These are phyloP conservation scores for Cartodere bifasciata DNA, from an alignment of 2,888 invertebrate genomes.

Conservation along the genomic window DNA sequence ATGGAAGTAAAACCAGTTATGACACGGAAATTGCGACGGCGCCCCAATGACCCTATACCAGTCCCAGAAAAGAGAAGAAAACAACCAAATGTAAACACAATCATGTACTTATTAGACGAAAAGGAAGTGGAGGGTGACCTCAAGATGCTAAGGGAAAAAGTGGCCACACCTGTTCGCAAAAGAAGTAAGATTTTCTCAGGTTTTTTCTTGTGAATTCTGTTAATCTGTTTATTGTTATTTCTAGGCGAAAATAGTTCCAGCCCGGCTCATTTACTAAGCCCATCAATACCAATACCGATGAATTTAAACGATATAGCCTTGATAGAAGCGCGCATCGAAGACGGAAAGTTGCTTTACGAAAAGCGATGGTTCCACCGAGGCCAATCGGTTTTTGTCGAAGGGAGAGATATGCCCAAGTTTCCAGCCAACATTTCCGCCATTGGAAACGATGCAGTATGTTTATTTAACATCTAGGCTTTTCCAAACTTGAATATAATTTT, in stretches of 20 bases:
- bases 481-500: conserved; percentile 5
- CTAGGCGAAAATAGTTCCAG: conserved; percentile 25
- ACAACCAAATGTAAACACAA: conserved; percentile 67
- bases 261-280: conserved; percentile 34
- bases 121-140: conserved; percentile 80
- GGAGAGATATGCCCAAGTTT: conserved; percentile 72
- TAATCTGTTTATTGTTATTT: conserved; percentile 5
- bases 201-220: conserved; percentile 4
- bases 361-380: conserved; percentile 92
- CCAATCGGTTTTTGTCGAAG: conserved; percentile 84
- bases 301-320: conserved; percentile 32
- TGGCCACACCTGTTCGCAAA: conserved; percentile 40
- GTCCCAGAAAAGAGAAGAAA: conserved; percentile 79
- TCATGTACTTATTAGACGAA: conserved; percentile 81
- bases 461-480: conserved; percentile 3
- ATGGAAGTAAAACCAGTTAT: conserved; percentile 92
- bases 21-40: conserved; percentile 79
- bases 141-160: conserved; percentile 53
- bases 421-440: conserved; percentile 85
- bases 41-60: conserved; percentile 90
- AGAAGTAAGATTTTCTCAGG: conserved; percentile 30
- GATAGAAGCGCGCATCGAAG: conserved; percentile 81
- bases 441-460: conserved; percentile 72
- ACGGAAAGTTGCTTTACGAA: conserved; percentile 87
- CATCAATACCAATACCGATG: conserved; percentile 11